Evolutionary conservation across 2,113 vertebrate species (phyloP).

Genomic region (Campylomormyrus numenius): DNA sequence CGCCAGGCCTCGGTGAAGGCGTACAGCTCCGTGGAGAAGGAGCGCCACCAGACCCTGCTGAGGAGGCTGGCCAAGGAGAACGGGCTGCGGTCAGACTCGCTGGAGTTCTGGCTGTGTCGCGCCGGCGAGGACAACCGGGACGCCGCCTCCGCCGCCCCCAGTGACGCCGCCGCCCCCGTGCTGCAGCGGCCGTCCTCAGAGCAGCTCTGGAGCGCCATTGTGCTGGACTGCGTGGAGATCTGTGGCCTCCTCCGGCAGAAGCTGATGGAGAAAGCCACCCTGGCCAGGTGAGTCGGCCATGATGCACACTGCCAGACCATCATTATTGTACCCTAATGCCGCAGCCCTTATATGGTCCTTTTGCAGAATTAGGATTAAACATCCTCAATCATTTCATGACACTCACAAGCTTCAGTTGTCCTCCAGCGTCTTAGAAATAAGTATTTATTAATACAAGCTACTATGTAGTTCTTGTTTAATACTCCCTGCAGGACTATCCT

Average conservation of each 20-base stretch:
- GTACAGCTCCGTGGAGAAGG: conserved; percentile 89
- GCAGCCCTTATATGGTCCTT: not conserved
- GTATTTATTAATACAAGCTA: not conserved
- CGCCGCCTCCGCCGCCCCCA: conserved; percentile 38
- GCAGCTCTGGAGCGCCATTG: conserved; percentile 89
- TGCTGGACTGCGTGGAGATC: conserved; percentile 88
- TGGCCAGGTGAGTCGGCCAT: conserved; percentile 70
- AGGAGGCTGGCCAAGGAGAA: conserved; percentile 68
- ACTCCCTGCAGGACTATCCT: not conserved
- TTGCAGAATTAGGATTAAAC: not conserved
- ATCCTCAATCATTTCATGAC: not conserved
- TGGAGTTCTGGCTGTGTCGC: conserved; percentile 87
- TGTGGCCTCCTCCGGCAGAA: conserved; percentile 92
- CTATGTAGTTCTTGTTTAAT: not conserved
- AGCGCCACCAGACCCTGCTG: conserved; percentile 74
- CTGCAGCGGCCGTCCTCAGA: conserved; percentile 81
- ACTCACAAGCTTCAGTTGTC: not conserved
- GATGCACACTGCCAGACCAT: not conserved
- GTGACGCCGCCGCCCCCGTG: conserved; percentile 28
- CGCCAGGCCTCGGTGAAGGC: conserved; percentile 74
- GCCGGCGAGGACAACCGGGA: conserved; percentile 66
- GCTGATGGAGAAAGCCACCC: conserved; percentile 89
- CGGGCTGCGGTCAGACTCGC: conserved; percentile 62
- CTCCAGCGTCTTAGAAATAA: not conserved
- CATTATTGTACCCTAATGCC: not conserved